These are phyloP conservation scores for Troides aeacus DNA, from an alignment of 2,888 invertebrate species.

Conservation along the genomic window DNA sequence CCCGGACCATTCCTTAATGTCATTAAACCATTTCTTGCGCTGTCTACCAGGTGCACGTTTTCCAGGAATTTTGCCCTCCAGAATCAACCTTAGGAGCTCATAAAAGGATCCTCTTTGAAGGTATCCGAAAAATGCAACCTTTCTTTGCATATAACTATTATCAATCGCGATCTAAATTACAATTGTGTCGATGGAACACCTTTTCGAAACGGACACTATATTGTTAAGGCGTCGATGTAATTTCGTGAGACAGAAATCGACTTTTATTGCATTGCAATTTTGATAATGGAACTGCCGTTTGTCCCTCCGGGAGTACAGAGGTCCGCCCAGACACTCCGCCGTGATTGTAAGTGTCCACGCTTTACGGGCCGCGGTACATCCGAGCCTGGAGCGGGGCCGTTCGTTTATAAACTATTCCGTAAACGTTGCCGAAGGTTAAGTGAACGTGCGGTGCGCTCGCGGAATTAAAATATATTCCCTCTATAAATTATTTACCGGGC, in stretches of 20 bases:
- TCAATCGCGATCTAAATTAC: too few relatives aligned
- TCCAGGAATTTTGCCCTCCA: too few relatives aligned
- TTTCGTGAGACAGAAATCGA: conserved; percentile 33
- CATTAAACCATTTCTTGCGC: too few relatives aligned
- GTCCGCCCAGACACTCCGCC: conserved; percentile 48
- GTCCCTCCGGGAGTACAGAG: conserved; percentile 42
- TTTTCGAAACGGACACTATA: too few relatives aligned
- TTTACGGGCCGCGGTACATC: conserved; percentile 50
- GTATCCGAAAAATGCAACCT: too few relatives aligned
- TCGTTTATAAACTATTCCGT: conserved; percentile 43
- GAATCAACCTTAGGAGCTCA: too few relatives aligned
- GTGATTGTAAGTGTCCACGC: conserved; percentile 53
- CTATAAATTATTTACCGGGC: conserved; percentile 16
- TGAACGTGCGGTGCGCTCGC: conserved; percentile 3
- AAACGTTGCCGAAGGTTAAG: conserved; percentile 14
- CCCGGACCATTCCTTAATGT: too few relatives aligned
- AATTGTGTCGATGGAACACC: too few relatives aligned
- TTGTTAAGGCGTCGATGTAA: not conserved
- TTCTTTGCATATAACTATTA: too few relatives aligned
- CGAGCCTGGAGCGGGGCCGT: conserved; percentile 53
- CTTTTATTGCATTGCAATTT: conserved; percentile 62
- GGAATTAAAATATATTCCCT: conserved; percentile 20
- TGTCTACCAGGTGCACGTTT: too few relatives aligned
- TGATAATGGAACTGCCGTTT: conserved; percentile 55
- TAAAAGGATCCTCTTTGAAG: too few relatives aligned